Conservation (phyloP, 2,113 vertebrate genomes). For the Aegotheles bennettii region DNA sequence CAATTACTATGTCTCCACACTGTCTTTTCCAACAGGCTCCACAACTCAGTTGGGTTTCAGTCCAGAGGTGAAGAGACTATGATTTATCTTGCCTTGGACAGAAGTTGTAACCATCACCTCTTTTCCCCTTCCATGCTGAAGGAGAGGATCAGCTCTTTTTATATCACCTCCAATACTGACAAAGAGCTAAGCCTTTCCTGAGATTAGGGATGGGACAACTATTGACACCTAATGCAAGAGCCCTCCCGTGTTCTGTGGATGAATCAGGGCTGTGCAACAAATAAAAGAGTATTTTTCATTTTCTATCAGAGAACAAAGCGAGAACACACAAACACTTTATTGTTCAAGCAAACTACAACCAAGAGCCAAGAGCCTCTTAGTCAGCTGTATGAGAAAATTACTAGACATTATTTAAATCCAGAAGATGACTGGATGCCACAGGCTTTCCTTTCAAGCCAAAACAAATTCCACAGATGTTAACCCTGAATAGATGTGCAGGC, state of each 20-base stretch:
- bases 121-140: neutral
- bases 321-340: neutral
- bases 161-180: neutral
- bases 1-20: neutral
- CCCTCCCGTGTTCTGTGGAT: neutral
- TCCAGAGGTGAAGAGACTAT: neutral
- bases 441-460: neutral
- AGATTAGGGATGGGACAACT: neutral
- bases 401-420: neutral
- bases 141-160: neutral
- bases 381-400: neutral
- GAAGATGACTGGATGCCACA: neutral
- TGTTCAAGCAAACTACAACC: neutral
- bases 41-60: neutral
- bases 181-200: neutral
- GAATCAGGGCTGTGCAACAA: neutral
- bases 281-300: neutral
- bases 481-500: neutral
- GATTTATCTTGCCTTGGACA: accelerated
- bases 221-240: neutral
- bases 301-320: neutral
- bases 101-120: neutral
- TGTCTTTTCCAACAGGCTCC: neutral
- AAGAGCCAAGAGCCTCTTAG: neutral
- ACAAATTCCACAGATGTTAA: neutral